These are phyloP conservation scores for Lepus townsendii DNA, from an alignment of 2,797 vertebrate species.

Conservation along the genomic window DNA sequence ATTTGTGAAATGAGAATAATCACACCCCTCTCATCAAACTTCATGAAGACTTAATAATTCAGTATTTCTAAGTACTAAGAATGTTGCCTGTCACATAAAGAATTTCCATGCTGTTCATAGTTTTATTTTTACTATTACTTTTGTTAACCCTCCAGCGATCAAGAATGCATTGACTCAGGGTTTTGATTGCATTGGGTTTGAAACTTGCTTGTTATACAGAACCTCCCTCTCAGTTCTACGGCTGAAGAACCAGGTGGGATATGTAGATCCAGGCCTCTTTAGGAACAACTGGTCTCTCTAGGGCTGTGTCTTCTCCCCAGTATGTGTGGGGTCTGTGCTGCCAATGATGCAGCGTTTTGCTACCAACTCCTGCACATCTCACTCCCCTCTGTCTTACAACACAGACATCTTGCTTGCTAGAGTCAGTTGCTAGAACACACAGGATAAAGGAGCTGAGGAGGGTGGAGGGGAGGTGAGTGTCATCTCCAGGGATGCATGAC, in stretches of 20 bases:
- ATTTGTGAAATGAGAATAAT: neutral
- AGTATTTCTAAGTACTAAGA: neutral
- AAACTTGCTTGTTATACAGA: neutral
- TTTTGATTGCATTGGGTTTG: neutral
- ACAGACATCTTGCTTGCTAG: neutral
- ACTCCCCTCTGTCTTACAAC: neutral
- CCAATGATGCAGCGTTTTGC: neutral
- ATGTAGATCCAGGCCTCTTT: no score
- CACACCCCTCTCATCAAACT: neutral
- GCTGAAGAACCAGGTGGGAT: neutral
- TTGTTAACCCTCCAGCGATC: neutral
- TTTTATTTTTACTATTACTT: neutral
- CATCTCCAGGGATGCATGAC: neutral
- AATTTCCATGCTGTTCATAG: neutral
- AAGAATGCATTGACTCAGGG: neutral
- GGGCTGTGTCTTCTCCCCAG: neutral
- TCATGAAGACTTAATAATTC: neutral
- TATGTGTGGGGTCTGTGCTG: neutral
- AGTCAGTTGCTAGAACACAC: neutral
- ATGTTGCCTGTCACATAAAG: neutral
- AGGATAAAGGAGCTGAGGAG: neutral
- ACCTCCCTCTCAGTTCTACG: neutral
- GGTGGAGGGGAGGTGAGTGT: neutral
- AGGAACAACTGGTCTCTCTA: fast-evolving
- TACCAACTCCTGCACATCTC: neutral